Evolutionary conservation across 53 echinoderm and acorn worm genomes (phyloP).

Genomic region (Luidia sarsii): DNA sequence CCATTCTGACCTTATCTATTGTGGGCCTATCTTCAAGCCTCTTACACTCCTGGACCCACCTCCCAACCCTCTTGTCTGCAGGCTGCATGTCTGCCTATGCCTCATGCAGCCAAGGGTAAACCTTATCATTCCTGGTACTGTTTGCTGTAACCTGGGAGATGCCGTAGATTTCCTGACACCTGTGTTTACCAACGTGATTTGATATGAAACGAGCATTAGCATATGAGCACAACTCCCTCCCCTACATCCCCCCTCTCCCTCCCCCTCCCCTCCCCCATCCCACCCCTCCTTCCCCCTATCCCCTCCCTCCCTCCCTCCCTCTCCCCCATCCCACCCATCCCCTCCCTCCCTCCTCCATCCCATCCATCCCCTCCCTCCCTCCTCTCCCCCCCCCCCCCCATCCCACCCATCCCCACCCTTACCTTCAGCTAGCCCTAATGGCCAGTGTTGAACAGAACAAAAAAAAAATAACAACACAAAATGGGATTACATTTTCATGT

Average conservation of each 20-base stretch:
- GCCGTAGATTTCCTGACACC: conserved; percentile 65
- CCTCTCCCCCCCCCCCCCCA: conserved; percentile 1
- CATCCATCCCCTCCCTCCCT: conserved; percentile 3
- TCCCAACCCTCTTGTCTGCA: background rate
- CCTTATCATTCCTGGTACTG: conserved; percentile 57
- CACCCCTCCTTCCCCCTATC: background rate
- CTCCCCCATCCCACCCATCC: conserved; percentile 6
- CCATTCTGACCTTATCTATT: background rate
- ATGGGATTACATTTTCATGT: conserved; percentile 70
- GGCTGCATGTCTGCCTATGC: conserved; percentile 5
- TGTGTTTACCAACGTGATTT: conserved; percentile 76
- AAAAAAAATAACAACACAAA: conserved; percentile 49
- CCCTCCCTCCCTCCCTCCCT: background rate
- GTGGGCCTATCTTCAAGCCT: conserved; percentile 16
- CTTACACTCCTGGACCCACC: too few species aligned
- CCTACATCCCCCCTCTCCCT: conserved; percentile 2
- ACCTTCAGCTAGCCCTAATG: conserved; percentile 32
- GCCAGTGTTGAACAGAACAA: background rate
- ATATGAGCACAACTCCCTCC: conserved; percentile 46
- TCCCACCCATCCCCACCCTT: too few species aligned
- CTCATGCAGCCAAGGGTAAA: conserved; percentile 46
- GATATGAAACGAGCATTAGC: conserved; percentile 73
- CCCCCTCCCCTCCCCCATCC: conserved; percentile 1
- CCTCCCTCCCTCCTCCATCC: conserved; percentile 4
- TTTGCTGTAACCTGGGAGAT: conserved; percentile 68